phyloP scores from a whole-genome alignment of 37 sponge, comb jelly and placozoan genomes.

The Diacarnus erythraeanus region DNA sequence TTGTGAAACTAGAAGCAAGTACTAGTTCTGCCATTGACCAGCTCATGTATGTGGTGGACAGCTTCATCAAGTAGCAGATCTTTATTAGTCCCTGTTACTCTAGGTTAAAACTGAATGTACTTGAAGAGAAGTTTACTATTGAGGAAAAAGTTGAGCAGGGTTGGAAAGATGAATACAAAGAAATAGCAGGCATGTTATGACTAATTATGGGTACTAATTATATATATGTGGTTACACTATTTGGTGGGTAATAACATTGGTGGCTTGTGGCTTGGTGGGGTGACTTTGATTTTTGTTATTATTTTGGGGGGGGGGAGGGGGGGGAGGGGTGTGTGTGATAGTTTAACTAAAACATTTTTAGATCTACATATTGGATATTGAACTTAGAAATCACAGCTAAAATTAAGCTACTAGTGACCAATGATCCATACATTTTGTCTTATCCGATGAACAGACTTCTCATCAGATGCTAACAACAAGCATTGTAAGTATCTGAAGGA shows the following conservation, averaged over 20 bases:
- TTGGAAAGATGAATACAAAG: conserved; percentile 36
- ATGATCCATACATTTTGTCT: background rate
- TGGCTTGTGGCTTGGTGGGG: too few species aligned
- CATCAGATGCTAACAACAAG: conserved; percentile 29
- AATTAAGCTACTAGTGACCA: too few species aligned
- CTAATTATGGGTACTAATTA: background rate
- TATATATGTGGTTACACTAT: background rate
- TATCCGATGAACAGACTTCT: conserved; percentile 28
- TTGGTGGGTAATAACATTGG: too few species aligned
- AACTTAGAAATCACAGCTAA: too few species aligned
- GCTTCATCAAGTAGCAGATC: background rate
- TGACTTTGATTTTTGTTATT: too few species aligned
- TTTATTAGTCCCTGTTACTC: background rate
- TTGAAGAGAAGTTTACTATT: conserved; percentile 25
- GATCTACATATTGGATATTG: too few species aligned
- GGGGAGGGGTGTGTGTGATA: too few species aligned
- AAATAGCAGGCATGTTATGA: conserved; percentile 31
- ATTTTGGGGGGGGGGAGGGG: too few species aligned
- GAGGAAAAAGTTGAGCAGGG: conserved; percentile 33
- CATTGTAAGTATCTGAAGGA: conserved; percentile 29
- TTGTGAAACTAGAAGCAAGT: conserved; percentile 35
- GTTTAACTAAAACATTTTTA: too few species aligned
- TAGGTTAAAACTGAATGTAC: conserved; percentile 8
- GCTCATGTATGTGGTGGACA: conserved; percentile 30
- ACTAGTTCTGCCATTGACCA: conserved; percentile 20